Evolutionary conservation across 1,140 invertebrate species (phyloP).

Genomic region (Laupala kohalensis): DNA sequence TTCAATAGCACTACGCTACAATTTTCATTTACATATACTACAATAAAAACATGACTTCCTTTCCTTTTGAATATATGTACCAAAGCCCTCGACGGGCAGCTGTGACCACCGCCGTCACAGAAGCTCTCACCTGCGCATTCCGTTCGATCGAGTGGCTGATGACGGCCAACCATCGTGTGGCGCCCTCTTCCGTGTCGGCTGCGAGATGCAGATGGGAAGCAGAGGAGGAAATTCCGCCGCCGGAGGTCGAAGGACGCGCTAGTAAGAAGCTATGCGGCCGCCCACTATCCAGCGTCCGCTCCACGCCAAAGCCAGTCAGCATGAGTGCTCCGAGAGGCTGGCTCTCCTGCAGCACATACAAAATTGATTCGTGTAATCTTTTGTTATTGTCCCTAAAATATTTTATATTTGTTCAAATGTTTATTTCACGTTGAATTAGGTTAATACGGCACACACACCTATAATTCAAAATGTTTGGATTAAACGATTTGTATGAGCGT

Average conservation of each 20-base stretch:
- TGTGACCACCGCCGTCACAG: too few species aligned
- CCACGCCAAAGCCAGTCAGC: slow-evolving; percentile 67
- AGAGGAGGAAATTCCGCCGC: too few species aligned
- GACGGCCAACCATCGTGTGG: slow-evolving; percentile 59
- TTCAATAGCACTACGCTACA: too few species aligned
- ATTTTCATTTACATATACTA: too few species aligned
- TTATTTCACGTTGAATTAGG: neutral
- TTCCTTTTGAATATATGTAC: too few species aligned
- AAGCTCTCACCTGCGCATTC: slow-evolving; percentile 26
- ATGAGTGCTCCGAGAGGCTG: slow-evolving; percentile 82
- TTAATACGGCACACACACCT: neutral
- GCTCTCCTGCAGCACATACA: slow-evolving; percentile 53
- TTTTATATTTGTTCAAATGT: neutral
- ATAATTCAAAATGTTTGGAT: too few species aligned
- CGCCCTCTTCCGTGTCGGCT: slow-evolving; percentile 60
- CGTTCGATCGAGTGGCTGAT: slow-evolving; percentile 39
- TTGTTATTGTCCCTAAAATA: too few species aligned
- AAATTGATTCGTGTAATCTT: too few species aligned
- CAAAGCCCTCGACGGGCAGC: too few species aligned
- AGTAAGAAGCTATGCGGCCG: slow-evolving; percentile 51
- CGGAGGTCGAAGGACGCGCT: slow-evolving; percentile 53
- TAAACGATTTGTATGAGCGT: too few species aligned
- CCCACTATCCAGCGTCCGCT: slow-evolving; percentile 41
- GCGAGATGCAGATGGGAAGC: slow-evolving; percentile 66
- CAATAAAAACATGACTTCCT: too few species aligned